Base-by-base conservation (phyloP, 2,113 vertebrate genomes). In the Donacobius atricapilla region DNA sequence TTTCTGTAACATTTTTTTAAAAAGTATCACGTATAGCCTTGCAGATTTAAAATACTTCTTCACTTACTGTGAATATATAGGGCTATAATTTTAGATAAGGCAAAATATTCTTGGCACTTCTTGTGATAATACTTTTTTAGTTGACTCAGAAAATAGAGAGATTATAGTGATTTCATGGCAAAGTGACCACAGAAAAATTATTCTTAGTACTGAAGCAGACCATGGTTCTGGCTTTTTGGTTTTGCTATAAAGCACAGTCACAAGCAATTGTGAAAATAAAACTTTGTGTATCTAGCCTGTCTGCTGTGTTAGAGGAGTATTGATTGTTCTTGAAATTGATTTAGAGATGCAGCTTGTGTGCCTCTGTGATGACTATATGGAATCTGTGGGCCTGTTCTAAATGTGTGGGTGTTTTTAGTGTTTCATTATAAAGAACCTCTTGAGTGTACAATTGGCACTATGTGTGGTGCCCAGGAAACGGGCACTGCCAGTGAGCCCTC, bases 61-160 rank as follows among this genome's bases (percentile, higher is more conserved):
- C 23, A 31, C 64, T 96, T 90, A 64, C 58, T 80, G 39, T 77
- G 66, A 76, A 15, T 88, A n/a, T 72, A 58, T 73, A 73, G 75
- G 42, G n/a, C 48, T 94, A 54, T 94, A 93, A 80, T 80, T 95
- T 95, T 83, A 85, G 91, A 83, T 80, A 91, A 87, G 68, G 64
- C 66, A 83, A 73, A 93, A 73, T 94, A 95, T 50, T 88, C 75
- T 72, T 92, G 93, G 64, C 51, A 31, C 10, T 82, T 77, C 42
- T 87, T 72, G 39, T 1, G 7, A 48, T 85, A 91, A 53, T 70
- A 16, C 63, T 83, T 54, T 37, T 89, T 85, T 40, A 94, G 78
- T 39, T 90, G 75, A 76, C 87, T 93, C 42, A 25, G 61, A 81
- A 92, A 92, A 73, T 69, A 44, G 71, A 76, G 88, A 84, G 80